phyloP scores from a whole-genome alignment of 1,140 invertebrate genomes.

The Solen grandis region DNA sequence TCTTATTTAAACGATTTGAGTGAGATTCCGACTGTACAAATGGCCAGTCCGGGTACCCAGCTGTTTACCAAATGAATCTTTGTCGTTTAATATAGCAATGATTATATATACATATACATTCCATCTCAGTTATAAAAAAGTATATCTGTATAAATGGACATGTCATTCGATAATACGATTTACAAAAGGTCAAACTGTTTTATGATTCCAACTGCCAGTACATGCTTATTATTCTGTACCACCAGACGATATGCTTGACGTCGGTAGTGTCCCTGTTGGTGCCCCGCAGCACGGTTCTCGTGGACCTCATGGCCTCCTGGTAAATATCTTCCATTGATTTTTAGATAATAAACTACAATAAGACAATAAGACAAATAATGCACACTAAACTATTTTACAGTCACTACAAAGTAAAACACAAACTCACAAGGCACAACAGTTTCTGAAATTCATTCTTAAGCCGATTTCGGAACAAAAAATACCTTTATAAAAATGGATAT shows the following conservation, averaged over 20 bases:
- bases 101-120: no score
- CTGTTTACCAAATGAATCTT: no score
- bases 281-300: slow-evolving; percentile 7
- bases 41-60: no score
- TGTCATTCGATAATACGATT: neutral
- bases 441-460: neutral
- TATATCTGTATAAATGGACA: no score
- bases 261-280: slow-evolving; percentile 29
- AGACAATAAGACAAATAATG: neutral
- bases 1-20: no score
- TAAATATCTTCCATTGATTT: neutral
- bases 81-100: neutral
- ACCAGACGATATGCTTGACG: slow-evolving; percentile 12
- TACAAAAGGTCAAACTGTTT: neutral
- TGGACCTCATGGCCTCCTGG: slow-evolving; percentile 33
- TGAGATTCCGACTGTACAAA: no score
- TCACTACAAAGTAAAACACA: neutral
- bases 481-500: no score
- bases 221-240: neutral
- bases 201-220: neutral
- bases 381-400: neutral
- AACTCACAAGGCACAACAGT: neutral
- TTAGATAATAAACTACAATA: neutral
- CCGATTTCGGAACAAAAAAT: no score
- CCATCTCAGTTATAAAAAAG: no score